Evolutionary conservation across 2,888 invertebrate genomes (phyloP), one percentile per base, ranked within the genome.

Genomic region (Amblyjoppa fuscipennis): DNA sequence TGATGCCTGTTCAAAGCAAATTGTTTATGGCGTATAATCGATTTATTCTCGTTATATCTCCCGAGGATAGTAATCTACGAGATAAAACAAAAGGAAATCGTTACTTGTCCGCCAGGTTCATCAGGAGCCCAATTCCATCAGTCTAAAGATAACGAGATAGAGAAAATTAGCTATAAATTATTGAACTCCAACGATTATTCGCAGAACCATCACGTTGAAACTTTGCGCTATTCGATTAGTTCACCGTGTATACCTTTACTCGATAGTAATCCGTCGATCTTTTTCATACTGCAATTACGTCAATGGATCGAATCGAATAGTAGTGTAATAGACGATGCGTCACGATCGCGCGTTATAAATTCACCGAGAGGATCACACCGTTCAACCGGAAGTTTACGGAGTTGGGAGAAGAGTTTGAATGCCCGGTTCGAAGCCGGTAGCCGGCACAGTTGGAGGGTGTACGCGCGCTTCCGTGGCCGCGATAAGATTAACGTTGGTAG

Each of bases 401-500:
- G 38, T 66, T 16, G 53, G 16, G 69, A 56, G n/a, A 28, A 71
- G 51, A 81, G 61, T 79, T 74, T 74, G 69, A 83, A 73, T 69
- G 70, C 51, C 76, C 84, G 64, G 84, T 25, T 81, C 66, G 34
- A 73, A 71, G 79, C 71, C 74, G 74, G 80, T 28, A 64, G 76
- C 84, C 84, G 80, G 80, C 71, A 71, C 38, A 66, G 41, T 34
- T 28, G 28, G 25, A 45, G 20, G 45, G 75, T 66, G 38, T 49
- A 61, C 25, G n/a, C 70, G 16, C 64, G 76, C 75, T 74, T 64
- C 70, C 83, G 68, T 76, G 64, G 28, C n/a, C 45, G 59, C 64
- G 76, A 76, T 82, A 79, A 85, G 75, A 82, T 85, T 82, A 79
- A 79, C 75, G 70, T 28, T 25, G 51, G 66, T 66, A 74, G 70